Evolutionary conservation across 2,797 vertebrate species (phyloP).

Genomic region (Gymnothorax reevesii): DNA sequence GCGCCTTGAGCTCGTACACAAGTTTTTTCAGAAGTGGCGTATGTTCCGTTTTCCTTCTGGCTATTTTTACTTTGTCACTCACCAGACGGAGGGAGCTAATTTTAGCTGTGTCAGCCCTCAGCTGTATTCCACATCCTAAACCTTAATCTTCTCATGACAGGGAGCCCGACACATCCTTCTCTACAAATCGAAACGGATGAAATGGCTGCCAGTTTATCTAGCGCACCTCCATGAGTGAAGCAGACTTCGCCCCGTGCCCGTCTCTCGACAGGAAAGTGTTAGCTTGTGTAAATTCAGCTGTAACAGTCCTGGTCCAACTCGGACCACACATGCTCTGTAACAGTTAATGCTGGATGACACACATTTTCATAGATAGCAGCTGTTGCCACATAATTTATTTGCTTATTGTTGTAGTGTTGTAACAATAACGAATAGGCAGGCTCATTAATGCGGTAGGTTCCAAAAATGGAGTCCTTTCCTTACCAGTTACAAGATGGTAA

Average conservation of each 20-base stretch:
- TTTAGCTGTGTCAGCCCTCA: constrained; percentile 68
- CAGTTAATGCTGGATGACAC: no score
- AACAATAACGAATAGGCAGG: no score
- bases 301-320: no score
- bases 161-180: constrained; percentile 40
- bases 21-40: neutral
- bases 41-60: constrained; percentile 55
- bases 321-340: no score
- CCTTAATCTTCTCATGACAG: constrained; percentile 56
- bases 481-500: no score
- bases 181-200: constrained; percentile 45
- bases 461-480: no score
- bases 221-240: constrained; percentile 47
- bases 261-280: neutral
- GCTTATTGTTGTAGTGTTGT: no score
- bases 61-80: constrained; percentile 67
- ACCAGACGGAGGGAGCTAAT: constrained; percentile 59
- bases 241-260: constrained; percentile 33
- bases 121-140: constrained; percentile 56
- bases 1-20: no score
- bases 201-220: constrained; percentile 38
- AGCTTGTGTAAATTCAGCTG: no score
- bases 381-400: no score
- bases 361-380: no score
- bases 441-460: no score